Evolutionary conservation across 2,113 vertebrate genomes (phyloP).

Genomic region (Pelvicachromis taeniatus): DNA sequence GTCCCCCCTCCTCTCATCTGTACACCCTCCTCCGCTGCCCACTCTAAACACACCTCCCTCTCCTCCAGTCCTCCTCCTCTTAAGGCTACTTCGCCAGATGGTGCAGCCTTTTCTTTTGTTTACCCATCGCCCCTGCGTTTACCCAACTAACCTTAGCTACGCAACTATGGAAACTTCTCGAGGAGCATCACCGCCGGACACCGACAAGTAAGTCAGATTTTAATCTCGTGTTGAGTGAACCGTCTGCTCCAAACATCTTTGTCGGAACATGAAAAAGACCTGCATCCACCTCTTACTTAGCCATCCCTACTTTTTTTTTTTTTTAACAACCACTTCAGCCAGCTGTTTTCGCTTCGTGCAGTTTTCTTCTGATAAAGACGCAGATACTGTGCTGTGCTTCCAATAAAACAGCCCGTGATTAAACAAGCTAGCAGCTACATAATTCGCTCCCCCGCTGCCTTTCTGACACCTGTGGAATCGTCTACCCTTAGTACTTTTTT

Average conservation of each 20-base stretch:
- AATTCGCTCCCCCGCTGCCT: neutral
- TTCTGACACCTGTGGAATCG: constrained; percentile 59
- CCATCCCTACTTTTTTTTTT: constrained; percentile 4
- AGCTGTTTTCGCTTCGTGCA: constrained; percentile 23
- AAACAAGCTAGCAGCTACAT: neutral
- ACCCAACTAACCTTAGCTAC: constrained; percentile 51
- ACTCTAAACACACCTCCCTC: constrained; percentile 40
- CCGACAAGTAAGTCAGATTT: constrained; percentile 42
- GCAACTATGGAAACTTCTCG: constrained; percentile 31
- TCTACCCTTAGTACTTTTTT: constrained; percentile 29
- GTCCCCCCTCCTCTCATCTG: neutral
- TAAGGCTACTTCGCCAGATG: constrained; percentile 69
- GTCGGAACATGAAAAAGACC: neutral
- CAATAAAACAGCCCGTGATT: neutral
- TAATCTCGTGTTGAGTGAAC: neutral
- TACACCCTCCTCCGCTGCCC: constrained; percentile 9
- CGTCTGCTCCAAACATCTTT: neutral
- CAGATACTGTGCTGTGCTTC: no score
- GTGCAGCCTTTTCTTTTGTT: constrained; percentile 75
- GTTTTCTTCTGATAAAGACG: neutral
- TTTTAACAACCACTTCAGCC: constrained; percentile 6
- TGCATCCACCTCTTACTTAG: constrained; percentile 30
- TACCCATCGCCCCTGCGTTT: constrained; percentile 59
- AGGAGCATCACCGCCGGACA: constrained; percentile 9
- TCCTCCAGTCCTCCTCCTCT: constrained; percentile 45